Percentiles rank a stretch among this genome's conserved stretches.
Evolutionary conservation across 2,797 vertebrate species (phyloP).

Genomic region (Anomalospiza imberbis): DNA sequence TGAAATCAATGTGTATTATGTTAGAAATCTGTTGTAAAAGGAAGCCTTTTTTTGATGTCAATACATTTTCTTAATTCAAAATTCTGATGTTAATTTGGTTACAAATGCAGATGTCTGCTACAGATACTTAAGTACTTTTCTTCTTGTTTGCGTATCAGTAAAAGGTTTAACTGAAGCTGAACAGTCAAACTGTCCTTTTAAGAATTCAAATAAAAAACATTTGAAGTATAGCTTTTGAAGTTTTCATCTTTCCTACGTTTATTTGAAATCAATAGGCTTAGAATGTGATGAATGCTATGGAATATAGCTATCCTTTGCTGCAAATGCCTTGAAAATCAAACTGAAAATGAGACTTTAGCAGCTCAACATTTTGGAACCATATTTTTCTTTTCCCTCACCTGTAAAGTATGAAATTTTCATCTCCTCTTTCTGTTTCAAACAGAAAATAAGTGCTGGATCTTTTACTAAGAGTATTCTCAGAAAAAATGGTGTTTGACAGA

Average conservation of each 20-base stretch:
- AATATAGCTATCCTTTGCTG: not conserved
- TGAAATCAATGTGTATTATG: slow-evolving; percentile 70
- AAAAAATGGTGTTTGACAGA: slow-evolving; percentile 18
- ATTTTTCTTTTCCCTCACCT: not conserved
- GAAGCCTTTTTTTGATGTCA: slow-evolving; percentile 71
- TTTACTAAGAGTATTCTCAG: not conserved
- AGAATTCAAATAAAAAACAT: slow-evolving; percentile 3
- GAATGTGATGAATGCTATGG: not conserved
- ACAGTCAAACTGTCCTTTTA: slow-evolving; percentile 52
- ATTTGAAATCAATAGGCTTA: slow-evolving; percentile 23
- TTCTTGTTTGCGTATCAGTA: slow-evolving; percentile 59
- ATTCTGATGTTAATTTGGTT: slow-evolving; percentile 75
- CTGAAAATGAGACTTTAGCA: not conserved
- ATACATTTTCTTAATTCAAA: slow-evolving; percentile 73
- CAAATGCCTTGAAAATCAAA: slow-evolving; percentile 27
- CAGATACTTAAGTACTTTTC: slow-evolving; percentile 58
- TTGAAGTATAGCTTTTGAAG: not conserved
- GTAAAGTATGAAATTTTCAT: not conserved
- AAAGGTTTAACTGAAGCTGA: slow-evolving; percentile 72
- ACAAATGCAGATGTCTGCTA: slow-evolving; percentile 65
- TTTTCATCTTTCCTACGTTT: slow-evolving; percentile 16
- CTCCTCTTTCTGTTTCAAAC: slow-evolving; percentile 16
- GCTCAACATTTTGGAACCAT: not conserved
- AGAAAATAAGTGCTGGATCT: slow-evolving; percentile 1
- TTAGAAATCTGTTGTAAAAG: slow-evolving; percentile 71